Evolutionary conservation across 1,140 invertebrate genomes (phyloP).

Genomic region (Penaeus indicus): DNA sequence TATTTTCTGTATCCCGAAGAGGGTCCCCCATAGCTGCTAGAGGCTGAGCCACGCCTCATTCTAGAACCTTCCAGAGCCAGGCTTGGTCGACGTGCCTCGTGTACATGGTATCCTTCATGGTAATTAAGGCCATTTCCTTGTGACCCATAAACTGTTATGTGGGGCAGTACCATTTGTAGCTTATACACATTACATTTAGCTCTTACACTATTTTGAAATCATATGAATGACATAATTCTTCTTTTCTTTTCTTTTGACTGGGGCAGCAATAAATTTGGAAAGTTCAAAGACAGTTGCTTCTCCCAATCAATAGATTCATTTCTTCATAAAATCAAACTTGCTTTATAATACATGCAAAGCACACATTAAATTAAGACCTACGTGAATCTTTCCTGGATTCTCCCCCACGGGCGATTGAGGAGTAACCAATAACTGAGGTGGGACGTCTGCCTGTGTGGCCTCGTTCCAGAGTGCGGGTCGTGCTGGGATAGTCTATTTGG

Average conservation of each 20-base stretch:
- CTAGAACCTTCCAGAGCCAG: conserved; percentile 50
- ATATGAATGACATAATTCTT: not conserved
- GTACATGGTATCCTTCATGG: conserved; percentile 59
- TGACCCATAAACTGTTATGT: conserved; percentile 64
- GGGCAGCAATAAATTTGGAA: no score
- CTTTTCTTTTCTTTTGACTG: not conserved
- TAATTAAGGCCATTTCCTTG: conserved; percentile 63
- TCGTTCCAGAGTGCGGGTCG: conserved; percentile 55
- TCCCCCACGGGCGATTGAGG: conserved; percentile 46
- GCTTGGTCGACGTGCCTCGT: conserved; percentile 63
- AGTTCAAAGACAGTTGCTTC: conserved; percentile 7
- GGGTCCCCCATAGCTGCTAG: conserved; percentile 44
- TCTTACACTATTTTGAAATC: conserved; percentile 6
- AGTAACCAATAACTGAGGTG: conserved; percentile 60
- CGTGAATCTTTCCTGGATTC: conserved; percentile 57
- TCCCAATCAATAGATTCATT: conserved; percentile 26
- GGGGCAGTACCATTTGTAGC: conserved; percentile 36
- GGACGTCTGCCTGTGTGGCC: conserved; percentile 59
- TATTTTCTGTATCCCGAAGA: conserved; percentile 60
- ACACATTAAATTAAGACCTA: conserved; percentile 35
- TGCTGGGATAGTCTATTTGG: conserved; percentile 60
- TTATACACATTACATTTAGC: conserved; percentile 5
- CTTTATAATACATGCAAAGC: conserved; percentile 22
- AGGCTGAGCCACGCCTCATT: conserved; percentile 45
- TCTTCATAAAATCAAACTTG: conserved; percentile 11